A percentile compares a stretch with the other conserved stretches of the same genome.
Conservation (phyloP, 1,140 invertebrate species). For the Papilio glaucus region DNA sequence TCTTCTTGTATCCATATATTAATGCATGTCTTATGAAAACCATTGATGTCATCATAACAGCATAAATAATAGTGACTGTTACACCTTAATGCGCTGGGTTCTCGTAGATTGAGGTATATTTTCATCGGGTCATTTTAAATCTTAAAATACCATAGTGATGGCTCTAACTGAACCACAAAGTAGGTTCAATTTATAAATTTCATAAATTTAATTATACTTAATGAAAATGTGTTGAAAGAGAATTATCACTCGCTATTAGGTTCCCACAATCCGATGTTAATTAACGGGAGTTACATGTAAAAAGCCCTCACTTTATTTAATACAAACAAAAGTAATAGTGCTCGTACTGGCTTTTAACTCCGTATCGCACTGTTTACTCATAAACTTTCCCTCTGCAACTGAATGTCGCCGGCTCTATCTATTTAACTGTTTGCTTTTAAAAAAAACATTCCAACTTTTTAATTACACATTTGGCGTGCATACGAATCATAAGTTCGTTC, state of each 20-base stretch:
- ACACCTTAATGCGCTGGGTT: too few relatives aligned
- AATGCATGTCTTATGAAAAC: too few relatives aligned
- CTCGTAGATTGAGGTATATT: too few relatives aligned
- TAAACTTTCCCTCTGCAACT: slow-evolving; percentile 32
- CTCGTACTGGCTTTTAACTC: slow-evolving; percentile 34
- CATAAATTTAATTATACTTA: too few relatives aligned
- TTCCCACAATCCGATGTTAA: background rate
- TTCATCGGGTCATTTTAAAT: too few relatives aligned
- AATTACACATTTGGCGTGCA: slow-evolving; percentile 37
- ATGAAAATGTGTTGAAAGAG: background rate
- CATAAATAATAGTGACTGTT: too few relatives aligned
- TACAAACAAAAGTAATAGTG: slow-evolving; percentile 21
- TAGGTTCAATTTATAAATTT: too few relatives aligned
- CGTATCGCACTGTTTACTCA: slow-evolving; percentile 28
- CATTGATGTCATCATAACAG: too few relatives aligned
- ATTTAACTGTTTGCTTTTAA: slow-evolving; percentile 34
- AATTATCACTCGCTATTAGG: background rate
- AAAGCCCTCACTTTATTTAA: slow-evolving; percentile 27
- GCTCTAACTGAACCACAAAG: too few relatives aligned
- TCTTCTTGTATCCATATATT: too few relatives aligned
- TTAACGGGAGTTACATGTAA: slow-evolving; percentile 18
- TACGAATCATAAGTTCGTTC: slow-evolving; percentile 38
- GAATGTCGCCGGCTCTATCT: slow-evolving; percentile 31
- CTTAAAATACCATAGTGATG: too few relatives aligned
- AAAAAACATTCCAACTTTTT: slow-evolving; percentile 34